Evolutionary conservation across 2,797 vertebrate genomes (phyloP), one percentile per base, ranked within the genome.

Genomic region (Hypotaenidia okinawae): DNA sequence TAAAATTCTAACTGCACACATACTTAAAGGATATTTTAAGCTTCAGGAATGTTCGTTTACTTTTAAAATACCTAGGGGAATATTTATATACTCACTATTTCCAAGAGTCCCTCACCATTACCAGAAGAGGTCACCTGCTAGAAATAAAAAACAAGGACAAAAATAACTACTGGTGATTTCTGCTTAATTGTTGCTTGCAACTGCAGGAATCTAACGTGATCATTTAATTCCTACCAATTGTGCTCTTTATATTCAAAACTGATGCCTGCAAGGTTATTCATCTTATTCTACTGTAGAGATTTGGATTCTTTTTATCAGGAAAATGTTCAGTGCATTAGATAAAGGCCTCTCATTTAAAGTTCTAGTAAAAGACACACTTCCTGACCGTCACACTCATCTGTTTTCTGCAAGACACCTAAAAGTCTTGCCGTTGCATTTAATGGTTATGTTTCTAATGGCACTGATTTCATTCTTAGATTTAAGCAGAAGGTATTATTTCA

Each of bases 11-110:
- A 83, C 28, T 78, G 22, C 19, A 45, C 12, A n/a, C 19, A 45
- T 11, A n/a, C 23, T 79, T 75, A 14, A 68, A 81, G n/a, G 19
- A 39, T 82, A 84, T 88, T 92, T 84, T 74, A 87, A 90, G 41
- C 33, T 74, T 90, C n/a, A 75, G 54, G 30, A 94, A 92, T 45
- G 16, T 37, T 13, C 28, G 35, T 70, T 81, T 64, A 70, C 84
- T 78, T 91, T 95, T 75, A 92, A 85, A 47, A 82, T 69, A 55
- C 32, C 23, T 63, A 23, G 12, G 22, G n/a, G 37, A 33, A 16
- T 90, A 69, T 94, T 87, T 79, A 87, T 63, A 70, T 30, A 47
- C 52, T 94, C 87, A 82, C 19, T 87, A 27, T 86, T 95, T 91
- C 79, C 57, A 79, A 14, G 10, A 84, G 33, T 69, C 49, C 11